Evolutionary conservation across 2,797 vertebrate genomes (phyloP).

Genomic region (Pseudochirops cupreus): DNA sequence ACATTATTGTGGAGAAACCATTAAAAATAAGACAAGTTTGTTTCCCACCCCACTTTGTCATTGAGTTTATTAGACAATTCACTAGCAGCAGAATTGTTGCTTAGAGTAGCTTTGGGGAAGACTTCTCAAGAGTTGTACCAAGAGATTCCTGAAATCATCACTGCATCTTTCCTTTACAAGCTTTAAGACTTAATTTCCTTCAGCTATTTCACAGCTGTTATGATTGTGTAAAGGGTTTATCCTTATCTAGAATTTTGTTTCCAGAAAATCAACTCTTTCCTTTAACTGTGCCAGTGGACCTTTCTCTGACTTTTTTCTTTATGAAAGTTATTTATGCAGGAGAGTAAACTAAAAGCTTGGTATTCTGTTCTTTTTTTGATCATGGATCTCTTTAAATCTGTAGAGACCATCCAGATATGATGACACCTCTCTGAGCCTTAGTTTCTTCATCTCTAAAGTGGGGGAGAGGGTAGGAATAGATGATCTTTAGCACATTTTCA

Average conservation of each 20-base stretch:
- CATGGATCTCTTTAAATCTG: background rate
- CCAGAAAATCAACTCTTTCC: background rate
- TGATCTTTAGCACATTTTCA: too few species aligned
- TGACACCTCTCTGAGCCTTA: background rate
- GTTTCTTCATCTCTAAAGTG: too few species aligned
- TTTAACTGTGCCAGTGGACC: background rate
- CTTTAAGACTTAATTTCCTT: constrained; percentile 12
- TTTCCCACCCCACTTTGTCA: constrained; percentile 27
- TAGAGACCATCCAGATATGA: background rate
- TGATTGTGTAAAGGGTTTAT: background rate
- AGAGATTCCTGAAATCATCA: constrained; percentile 21
- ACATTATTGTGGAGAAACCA: background rate
- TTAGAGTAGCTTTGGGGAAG: background rate
- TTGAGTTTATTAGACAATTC: constrained; percentile 41
- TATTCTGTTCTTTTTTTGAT: background rate
- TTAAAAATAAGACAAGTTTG: constrained; percentile 5
- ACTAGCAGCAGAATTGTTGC: constrained; percentile 39
- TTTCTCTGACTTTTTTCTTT: background rate
- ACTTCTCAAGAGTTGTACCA: constrained; percentile 19
- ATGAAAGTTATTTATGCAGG: background rate
- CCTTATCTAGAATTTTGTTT: background rate
- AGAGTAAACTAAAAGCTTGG: background rate
- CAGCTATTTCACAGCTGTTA: background rate
- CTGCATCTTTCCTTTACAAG: background rate
- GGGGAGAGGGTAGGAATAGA: too few species aligned